Conservation (phyloP, 1,140 invertebrate species). For the Drosophila jambulina region DNA sequence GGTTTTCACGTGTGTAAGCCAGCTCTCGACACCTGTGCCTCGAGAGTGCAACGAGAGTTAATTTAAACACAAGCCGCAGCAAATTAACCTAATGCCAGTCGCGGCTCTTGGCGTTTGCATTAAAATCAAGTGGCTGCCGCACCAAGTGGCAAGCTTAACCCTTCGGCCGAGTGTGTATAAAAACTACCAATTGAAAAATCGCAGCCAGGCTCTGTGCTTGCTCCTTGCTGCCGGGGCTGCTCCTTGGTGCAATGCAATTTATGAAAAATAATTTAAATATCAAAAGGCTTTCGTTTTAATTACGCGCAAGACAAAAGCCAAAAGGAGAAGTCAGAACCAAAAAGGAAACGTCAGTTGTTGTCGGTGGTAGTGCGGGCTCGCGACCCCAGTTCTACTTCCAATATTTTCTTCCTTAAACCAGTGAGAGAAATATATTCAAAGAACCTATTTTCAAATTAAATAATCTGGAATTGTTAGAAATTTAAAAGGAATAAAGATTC, state of each 20-base stretch:
- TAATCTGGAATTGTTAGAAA: neutral
- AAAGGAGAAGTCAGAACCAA: conserved; percentile 58
- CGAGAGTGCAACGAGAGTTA: conserved; percentile 52
- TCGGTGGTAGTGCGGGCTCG: conserved; percentile 34
- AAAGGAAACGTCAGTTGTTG: conserved; percentile 44
- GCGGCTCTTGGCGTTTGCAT: conserved; percentile 40
- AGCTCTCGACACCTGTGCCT: conserved; percentile 23
- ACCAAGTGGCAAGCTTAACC: conserved; percentile 28
- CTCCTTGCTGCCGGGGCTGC: conserved; percentile 1
- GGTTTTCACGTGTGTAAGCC: conserved; percentile 31
- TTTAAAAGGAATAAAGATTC: neutral
- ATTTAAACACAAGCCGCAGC: conserved; percentile 73
- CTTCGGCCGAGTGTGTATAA: conserved; percentile 3
- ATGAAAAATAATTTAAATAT: conserved; percentile 84
- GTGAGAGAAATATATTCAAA: neutral
- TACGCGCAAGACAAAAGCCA: conserved; percentile 72
- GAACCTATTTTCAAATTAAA: no score
- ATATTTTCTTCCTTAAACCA: conserved; percentile 4
- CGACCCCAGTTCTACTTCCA: conserved; percentile 37
- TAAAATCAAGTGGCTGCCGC: conserved; percentile 50
- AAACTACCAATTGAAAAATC: conserved; percentile 38
- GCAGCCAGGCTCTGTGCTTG: conserved; percentile 3
- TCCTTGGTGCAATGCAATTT: conserved; percentile 68
- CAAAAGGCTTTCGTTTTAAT: conserved; percentile 83
- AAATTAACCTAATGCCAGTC: conserved; percentile 74